These are phyloP conservation scores for Epinotia ramella DNA, from an alignment of 2,888 invertebrate species.

Conservation along the genomic window DNA sequence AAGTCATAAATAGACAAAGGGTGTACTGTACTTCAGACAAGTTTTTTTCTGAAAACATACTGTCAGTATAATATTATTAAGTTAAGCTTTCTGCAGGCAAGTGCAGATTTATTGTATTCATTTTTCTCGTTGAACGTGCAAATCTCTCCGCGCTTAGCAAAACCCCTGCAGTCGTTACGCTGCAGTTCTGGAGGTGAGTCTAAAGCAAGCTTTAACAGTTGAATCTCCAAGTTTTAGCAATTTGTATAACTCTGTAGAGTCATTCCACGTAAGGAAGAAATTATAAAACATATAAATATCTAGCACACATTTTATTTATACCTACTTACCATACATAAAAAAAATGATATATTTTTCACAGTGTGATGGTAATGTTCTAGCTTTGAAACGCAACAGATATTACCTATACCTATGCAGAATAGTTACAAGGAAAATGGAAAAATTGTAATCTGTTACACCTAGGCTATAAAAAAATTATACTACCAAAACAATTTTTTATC, in stretches of 20 bases:
- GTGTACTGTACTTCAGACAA: neutral
- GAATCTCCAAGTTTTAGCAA: constrained; percentile 51
- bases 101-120: constrained; percentile 61
- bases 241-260: constrained; percentile 41
- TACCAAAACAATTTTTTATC: constrained; percentile 48
- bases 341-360: neutral
- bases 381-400: too few relatives aligned
- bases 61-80: constrained; percentile 49
- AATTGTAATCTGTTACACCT: neutral
- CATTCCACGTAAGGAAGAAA: constrained; percentile 20
- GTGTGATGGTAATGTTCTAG: neutral
- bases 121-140: constrained; percentile 62
- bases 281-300: neutral
- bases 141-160: constrained; percentile 62
- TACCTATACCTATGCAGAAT: neutral
- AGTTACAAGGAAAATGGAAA: neutral
- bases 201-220: constrained; percentile 51
- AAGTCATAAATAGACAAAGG: too few relatives aligned
- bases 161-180: constrained; percentile 61
- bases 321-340: neutral
- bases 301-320: neutral
- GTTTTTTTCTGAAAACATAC: neutral
- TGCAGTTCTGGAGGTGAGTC: constrained; percentile 58
- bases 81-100: constrained; percentile 54
- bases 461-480: constrained; percentile 8